Evolutionary conservation across 2,797 vertebrate species (phyloP), one percentile per base, ranked within the genome.

Genomic region (Notoglanidium macrostoma): DNA sequence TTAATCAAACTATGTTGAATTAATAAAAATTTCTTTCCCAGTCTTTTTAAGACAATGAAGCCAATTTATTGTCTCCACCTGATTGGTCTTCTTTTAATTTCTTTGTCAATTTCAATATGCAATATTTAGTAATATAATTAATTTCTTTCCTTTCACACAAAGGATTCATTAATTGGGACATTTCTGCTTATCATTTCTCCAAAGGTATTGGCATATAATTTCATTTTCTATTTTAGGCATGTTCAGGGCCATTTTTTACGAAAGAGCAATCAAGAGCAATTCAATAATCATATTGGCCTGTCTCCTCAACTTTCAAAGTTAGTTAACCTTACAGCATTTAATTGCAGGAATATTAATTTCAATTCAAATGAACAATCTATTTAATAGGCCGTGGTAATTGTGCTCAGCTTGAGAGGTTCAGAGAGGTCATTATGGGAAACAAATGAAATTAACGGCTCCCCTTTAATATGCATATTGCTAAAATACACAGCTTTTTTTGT

Each of bases 41-140:
- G 93, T 94, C 92, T 79, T 93, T 93, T 95, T 92, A 90, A 90
- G 91, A 91, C 92, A 94, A 94, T 94, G 93, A 88, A 94, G 93
- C 90, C 90, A 92, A 90, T 89, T 86, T 92, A 93, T 90, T 92
- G 90, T 94, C 92, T 92, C 89, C 46, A 89, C 87, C 89, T 92
- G 92, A 95, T 94, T 95, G 92, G 91, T 81, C 88, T 90, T 90
- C 91, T 91, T 93, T 96, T 92, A 92, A 95, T 93, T 94, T 93
- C 92, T 94, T 95, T 95, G 92, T 93, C 92, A 92, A 88, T 94
- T 95, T 94, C 91, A 95, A 95, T 93, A 92, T 91, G 91, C 85
- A 91, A 95, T 95, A 95, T 96, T 95, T 95, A 95, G 93, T 92
- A 93, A 91, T 91, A 89, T 95, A 94, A 96, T 96, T 96, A 94